Percentiles rank a stretch among this genome's conserved stretches.
Conservation (phyloP, 2,888 invertebrate species). For the Molanna angustata region DNA sequence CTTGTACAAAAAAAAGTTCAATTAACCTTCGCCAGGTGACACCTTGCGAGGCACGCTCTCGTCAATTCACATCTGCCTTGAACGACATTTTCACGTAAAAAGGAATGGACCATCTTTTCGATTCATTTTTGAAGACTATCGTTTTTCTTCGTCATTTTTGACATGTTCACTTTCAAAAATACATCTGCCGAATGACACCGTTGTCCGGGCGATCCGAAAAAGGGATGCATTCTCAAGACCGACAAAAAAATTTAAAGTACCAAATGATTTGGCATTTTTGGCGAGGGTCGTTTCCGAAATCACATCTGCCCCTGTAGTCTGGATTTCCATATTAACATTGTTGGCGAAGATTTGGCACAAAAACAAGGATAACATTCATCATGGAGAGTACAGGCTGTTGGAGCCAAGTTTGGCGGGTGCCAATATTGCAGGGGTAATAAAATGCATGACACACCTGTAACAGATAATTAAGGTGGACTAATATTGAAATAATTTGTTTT, state of each 20-base stretch:
- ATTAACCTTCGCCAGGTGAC: slow-evolving; percentile 27
- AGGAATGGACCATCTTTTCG: background rate
- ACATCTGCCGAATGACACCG: background rate
- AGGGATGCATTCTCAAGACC: too few relatives aligned
- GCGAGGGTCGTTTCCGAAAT: slow-evolving; percentile 1
- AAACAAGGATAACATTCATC: slow-evolving; percentile 27
- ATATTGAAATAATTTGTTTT: too few relatives aligned
- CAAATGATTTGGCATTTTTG: too few relatives aligned
- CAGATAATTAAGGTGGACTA: too few relatives aligned
- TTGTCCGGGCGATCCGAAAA: background rate
- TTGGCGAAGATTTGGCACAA: slow-evolving; percentile 17
- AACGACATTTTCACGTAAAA: background rate
- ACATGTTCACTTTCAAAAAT: background rate
- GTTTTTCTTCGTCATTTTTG: background rate
- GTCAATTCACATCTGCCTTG: slow-evolving; percentile 19
- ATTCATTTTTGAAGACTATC: background rate
- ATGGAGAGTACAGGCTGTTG: slow-evolving; percentile 10
- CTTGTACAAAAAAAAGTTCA: too few relatives aligned
- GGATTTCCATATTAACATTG: slow-evolving; percentile 18
- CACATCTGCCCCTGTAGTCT: slow-evolving; percentile 6
- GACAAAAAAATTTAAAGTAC: too few relatives aligned
- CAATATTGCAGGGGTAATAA: slow-evolving; percentile 8
- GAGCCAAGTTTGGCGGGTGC: slow-evolving; percentile 20
- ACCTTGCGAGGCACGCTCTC: slow-evolving; percentile 24
- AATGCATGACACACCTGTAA: too few relatives aligned